phyloP scores from a whole-genome alignment of 2,113 vertebrate species.

The Tor tambroides region DNA sequence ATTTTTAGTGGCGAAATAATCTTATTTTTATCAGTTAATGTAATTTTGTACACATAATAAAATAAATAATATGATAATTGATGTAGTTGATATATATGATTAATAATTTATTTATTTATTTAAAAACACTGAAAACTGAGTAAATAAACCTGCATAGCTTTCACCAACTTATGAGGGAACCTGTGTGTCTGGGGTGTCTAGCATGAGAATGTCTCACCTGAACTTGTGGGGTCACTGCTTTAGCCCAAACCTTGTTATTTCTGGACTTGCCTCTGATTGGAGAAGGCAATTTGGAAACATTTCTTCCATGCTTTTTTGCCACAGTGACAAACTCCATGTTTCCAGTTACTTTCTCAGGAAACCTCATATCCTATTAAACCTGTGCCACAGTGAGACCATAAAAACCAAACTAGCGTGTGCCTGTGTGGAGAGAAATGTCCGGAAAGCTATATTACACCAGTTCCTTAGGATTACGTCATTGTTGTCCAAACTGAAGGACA shows the following conservation, averaged over 20 bases:
- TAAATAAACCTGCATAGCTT: too few relatives aligned
- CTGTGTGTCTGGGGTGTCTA: constrained; percentile 26
- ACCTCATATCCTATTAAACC: constrained; percentile 61
- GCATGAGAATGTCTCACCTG: constrained; percentile 56
- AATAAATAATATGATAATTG: too few relatives aligned
- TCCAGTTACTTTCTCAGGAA: constrained; percentile 56
- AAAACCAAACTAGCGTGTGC: constrained; percentile 44
- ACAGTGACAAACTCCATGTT: constrained; percentile 36
- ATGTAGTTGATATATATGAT: too few relatives aligned
- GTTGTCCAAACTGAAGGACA: constrained; percentile 35
- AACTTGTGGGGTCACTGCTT: constrained; percentile 59
- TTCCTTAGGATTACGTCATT: constrained; percentile 31
- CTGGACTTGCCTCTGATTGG: constrained; percentile 47
- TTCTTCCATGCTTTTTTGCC: constrained; percentile 47
- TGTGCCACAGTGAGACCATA: constrained; percentile 52
- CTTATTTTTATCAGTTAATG: too few relatives aligned
- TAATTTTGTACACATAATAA: too few relatives aligned
- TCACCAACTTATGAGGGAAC: background rate
- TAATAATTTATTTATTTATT: too few relatives aligned
- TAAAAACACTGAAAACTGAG: too few relatives aligned
- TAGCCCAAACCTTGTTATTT: constrained; percentile 68
- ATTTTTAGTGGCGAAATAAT: too few relatives aligned
- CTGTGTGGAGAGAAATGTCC: constrained; percentile 28
- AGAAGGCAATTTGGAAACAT: constrained; percentile 53
- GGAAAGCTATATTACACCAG: constrained; percentile 35